These are phyloP conservation scores for Boloria selene DNA, from an alignment of 2,888 invertebrate species.

Conservation along the genomic window DNA sequence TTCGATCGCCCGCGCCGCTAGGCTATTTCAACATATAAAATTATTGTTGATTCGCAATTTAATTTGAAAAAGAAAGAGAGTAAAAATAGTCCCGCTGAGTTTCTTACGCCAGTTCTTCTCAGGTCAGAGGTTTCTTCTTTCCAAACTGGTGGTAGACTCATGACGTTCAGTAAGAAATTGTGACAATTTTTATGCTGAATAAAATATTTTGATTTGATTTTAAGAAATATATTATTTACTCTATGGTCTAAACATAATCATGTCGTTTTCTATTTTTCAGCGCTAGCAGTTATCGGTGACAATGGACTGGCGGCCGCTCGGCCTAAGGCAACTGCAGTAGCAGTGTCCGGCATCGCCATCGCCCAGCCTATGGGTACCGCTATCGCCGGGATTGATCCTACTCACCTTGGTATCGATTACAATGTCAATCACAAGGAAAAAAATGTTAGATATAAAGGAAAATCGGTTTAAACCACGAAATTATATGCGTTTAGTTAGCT, in stretches of 20 bases:
- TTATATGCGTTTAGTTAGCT: not conserved
- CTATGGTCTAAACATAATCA: not conserved
- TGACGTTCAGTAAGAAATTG: too few relatives aligned
- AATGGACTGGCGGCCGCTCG: slow-evolving; percentile 88
- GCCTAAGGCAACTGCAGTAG: slow-evolving; percentile 87
- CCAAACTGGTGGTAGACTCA: too few relatives aligned
- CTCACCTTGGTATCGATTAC: slow-evolving; percentile 54
- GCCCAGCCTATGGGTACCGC: slow-evolving; percentile 88
- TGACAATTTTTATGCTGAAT: too few relatives aligned
- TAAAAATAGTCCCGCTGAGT: too few relatives aligned
- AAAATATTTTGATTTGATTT: too few relatives aligned
- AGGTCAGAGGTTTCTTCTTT: too few relatives aligned
- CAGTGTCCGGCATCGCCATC: slow-evolving; percentile 86
- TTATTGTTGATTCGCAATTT: too few relatives aligned
- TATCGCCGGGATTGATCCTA: slow-evolving; percentile 86
- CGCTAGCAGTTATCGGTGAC: slow-evolving; percentile 83
- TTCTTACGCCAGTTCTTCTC: too few relatives aligned
- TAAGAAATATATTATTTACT: not conserved
- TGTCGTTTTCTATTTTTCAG: slow-evolving; percentile 56
- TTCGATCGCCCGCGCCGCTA: too few relatives aligned
- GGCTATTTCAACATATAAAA: too few relatives aligned
- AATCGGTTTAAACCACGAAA: slow-evolving; percentile 8
- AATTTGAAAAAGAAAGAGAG: too few relatives aligned
- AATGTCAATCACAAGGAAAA: slow-evolving; percentile 49
- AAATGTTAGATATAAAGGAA: slow-evolving; percentile 29